Conservation (phyloP, 2,888 invertebrate species). For the Diloba caeruleocephala region DNA sequence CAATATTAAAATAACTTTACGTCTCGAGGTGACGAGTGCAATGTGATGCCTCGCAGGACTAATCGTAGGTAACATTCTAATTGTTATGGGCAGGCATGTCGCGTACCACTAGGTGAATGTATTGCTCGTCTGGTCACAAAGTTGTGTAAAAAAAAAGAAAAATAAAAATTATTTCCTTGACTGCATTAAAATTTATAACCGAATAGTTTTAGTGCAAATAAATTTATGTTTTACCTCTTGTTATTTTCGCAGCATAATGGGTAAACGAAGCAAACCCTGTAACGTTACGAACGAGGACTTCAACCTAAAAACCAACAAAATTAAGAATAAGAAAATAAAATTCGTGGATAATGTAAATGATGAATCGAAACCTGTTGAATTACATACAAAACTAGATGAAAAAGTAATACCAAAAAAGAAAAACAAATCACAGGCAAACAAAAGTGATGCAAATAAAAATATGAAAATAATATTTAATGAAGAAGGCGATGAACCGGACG, state of each 20-base stretch:
- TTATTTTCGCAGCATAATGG: slow-evolving; percentile 60
- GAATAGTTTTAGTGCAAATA: too few species aligned
- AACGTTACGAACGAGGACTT: slow-evolving; percentile 7
- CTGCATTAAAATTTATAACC: too few species aligned
- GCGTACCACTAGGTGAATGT: too few species aligned
- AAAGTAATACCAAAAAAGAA: slow-evolving; percentile 33
- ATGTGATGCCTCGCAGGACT: too few species aligned
- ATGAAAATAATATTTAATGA: slow-evolving; percentile 61
- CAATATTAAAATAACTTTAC: too few species aligned
- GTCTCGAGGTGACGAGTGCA: too few species aligned
- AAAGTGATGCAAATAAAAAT: slow-evolving; percentile 26
- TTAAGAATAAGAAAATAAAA: slow-evolving; percentile 32
- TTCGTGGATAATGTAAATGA: slow-evolving; percentile 7
- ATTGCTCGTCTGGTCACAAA: too few species aligned
- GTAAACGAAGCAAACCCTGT: slow-evolving; percentile 55
- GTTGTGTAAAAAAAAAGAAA: too few species aligned
- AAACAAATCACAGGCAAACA: slow-evolving; percentile 29
- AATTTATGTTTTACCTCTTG: not conserved
- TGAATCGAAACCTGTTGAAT: slow-evolving; percentile 10
- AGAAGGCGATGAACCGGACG: slow-evolving; percentile 51
- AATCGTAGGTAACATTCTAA: too few species aligned
- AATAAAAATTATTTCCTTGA: too few species aligned
- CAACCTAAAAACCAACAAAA: slow-evolving; percentile 12
- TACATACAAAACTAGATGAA: slow-evolving; percentile 9
- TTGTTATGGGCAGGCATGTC: too few species aligned